Evolutionary conservation across 2,888 invertebrate genomes (phyloP).

Genomic region (Hoplodrina ambigua): DNA sequence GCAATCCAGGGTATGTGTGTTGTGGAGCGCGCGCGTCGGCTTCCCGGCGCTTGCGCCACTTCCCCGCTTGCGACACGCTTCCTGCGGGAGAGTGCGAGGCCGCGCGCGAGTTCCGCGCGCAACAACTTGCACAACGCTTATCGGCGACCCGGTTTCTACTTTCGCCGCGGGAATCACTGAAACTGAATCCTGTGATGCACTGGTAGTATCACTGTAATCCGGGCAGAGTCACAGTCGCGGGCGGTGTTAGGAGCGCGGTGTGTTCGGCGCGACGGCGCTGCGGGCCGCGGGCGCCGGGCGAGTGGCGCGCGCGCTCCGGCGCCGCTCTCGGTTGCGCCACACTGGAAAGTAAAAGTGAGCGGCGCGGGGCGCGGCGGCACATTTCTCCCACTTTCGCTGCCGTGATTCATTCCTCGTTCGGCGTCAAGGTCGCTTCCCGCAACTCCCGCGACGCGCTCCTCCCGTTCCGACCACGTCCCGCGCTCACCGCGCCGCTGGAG

Average conservation of each 20-base stretch:
- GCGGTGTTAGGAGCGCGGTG: slow-evolving; percentile 74
- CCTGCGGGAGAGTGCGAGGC: slow-evolving; percentile 89
- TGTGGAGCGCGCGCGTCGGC: slow-evolving; percentile 81
- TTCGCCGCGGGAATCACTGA: slow-evolving; percentile 83
- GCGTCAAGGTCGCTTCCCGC: slow-evolving; percentile 88
- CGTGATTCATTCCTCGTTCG: slow-evolving; percentile 83
- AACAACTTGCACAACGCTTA: slow-evolving; percentile 85
- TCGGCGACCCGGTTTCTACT: slow-evolving; percentile 85
- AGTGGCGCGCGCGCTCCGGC: slow-evolving; percentile 86
- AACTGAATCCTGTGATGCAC: slow-evolving; percentile 87
- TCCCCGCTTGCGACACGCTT: slow-evolving; percentile 88
- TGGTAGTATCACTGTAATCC: slow-evolving; percentile 88
- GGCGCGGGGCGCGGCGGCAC: slow-evolving; percentile 86
- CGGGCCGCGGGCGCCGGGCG: slow-evolving; percentile 90
- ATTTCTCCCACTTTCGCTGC: slow-evolving; percentile 90
- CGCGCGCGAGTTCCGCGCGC: slow-evolving; percentile 86
- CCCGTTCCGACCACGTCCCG: slow-evolving; percentile 65
- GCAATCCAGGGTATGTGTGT: slow-evolving; percentile 81
- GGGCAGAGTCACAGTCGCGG: slow-evolving; percentile 81
- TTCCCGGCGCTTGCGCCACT: slow-evolving; percentile 89
- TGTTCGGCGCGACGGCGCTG: slow-evolving; percentile 88
- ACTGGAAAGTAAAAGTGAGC: slow-evolving; percentile 90
- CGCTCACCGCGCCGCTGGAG: slow-evolving; percentile 47
- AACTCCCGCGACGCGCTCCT: slow-evolving; percentile 78
- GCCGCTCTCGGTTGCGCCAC: slow-evolving; percentile 88